Conservation (phyloP, 2,797 vertebrate species). For the Acipenser oxyrinchus region DNA sequence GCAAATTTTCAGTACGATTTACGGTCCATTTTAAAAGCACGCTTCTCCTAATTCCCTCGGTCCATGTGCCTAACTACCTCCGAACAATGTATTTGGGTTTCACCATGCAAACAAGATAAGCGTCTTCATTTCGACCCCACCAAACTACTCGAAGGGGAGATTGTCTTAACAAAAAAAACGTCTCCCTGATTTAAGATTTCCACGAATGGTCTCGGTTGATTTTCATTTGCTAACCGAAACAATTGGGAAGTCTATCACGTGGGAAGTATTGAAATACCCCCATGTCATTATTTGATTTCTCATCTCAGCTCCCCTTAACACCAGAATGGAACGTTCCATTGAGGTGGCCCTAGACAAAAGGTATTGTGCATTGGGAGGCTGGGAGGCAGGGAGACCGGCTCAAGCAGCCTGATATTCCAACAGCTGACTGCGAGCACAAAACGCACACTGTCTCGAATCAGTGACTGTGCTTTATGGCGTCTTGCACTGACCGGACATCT, state of each 20-base stretch:
- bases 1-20: no score
- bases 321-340: background rate
- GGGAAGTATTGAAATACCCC: no score
- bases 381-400: background rate
- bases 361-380: slow-evolving; percentile 1
- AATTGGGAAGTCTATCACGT: no score
- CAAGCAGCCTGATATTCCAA: background rate
- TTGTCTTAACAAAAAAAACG: background rate
- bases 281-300: background rate
- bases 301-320: background rate
- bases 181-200: no score
- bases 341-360: background rate
- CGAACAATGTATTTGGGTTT: background rate
- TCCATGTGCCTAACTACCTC: background rate
- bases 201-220: no score
- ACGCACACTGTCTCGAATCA: background rate
- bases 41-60: background rate
- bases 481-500: background rate
- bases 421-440: background rate
- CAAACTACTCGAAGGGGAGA: background rate
- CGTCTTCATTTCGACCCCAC: background rate
- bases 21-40: no score
- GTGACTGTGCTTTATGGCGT: background rate
- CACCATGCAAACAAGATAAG: background rate
- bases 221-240: no score